phyloP scores from a whole-genome alignment of 2,797 vertebrate genomes.

The Neomorphus geoffroyi region DNA sequence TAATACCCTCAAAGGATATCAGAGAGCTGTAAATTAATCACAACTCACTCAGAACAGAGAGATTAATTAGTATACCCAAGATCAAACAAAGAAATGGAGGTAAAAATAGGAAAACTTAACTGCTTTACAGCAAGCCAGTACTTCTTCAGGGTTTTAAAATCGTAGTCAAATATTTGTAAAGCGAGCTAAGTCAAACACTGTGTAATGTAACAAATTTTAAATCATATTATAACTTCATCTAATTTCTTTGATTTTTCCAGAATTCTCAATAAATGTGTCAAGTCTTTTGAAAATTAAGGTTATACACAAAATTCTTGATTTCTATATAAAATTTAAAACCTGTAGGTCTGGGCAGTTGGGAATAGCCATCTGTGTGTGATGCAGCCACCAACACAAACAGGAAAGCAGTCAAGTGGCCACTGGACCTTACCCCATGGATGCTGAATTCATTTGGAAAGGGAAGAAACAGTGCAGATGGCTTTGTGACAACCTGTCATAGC shows the following conservation, averaged over 20 bases:
- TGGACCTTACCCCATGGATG: not conserved
- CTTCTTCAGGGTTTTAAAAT: not conserved
- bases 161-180: not conserved
- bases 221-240: not conserved
- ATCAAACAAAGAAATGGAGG: not conserved
- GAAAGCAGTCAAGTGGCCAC: not conserved
- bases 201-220: not conserved
- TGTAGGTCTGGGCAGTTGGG: not conserved
- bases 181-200: not conserved
- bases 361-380: not conserved
- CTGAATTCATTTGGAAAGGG: not conserved
- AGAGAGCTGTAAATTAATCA: not conserved
- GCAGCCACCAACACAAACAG: not conserved
- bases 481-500: not conserved
- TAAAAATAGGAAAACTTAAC: not conserved
- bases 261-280: not conserved
- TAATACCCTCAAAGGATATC: not conserved
- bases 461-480: not conserved
- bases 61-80: not conserved
- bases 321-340: rapidly evolving
- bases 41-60: not conserved
- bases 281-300: not conserved
- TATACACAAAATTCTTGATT: not conserved
- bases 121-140: not conserved
- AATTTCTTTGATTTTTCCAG: not conserved